Conservation (phyloP, 2,888 invertebrate genomes). For the Rhagophthalmus giganteus region DNA sequence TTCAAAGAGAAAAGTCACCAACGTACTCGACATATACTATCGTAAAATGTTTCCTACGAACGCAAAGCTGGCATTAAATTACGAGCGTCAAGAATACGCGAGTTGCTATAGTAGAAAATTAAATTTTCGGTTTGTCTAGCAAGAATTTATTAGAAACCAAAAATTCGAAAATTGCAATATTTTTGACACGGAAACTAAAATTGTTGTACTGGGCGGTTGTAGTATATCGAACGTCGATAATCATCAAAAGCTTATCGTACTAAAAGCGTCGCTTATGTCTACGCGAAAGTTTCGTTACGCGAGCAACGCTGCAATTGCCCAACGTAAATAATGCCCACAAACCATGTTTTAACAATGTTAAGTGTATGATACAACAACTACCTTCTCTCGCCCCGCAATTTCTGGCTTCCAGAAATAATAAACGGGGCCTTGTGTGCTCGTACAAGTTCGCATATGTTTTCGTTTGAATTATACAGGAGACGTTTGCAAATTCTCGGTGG, state of each 20-base stretch:
- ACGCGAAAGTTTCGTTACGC: slow-evolving; percentile 4
- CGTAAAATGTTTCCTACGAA: no score
- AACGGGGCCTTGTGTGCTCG: slow-evolving; percentile 13
- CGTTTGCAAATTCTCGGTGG: slow-evolving; percentile 8
- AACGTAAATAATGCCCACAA: slow-evolving; percentile 21
- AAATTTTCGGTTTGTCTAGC: no score
- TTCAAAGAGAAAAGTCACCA: no score
- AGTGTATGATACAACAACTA: slow-evolving; percentile 14
- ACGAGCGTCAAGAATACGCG: no score
- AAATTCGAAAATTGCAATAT: no score
- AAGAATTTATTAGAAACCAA: no score
- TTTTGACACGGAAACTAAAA: no score
- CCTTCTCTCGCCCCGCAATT: slow-evolving; percentile 16
- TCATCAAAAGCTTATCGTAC: no score
- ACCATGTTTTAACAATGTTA: slow-evolving; percentile 25
- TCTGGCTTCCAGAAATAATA: slow-evolving; percentile 24
- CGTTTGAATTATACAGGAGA: slow-evolving; percentile 10
- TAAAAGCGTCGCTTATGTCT: slow-evolving; percentile 4
- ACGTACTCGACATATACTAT: no score
- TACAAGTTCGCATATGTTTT: slow-evolving; percentile 15
- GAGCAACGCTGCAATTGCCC: slow-evolving; percentile 20
- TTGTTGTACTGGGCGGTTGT: not conserved
- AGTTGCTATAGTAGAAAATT: no score
- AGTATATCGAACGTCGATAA: no score
- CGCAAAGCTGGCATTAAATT: no score